Percentiles rank a stretch among this genome's conserved stretches.
Conservation (phyloP, 1,140 invertebrate species). For the Drosophila varians region DNA sequence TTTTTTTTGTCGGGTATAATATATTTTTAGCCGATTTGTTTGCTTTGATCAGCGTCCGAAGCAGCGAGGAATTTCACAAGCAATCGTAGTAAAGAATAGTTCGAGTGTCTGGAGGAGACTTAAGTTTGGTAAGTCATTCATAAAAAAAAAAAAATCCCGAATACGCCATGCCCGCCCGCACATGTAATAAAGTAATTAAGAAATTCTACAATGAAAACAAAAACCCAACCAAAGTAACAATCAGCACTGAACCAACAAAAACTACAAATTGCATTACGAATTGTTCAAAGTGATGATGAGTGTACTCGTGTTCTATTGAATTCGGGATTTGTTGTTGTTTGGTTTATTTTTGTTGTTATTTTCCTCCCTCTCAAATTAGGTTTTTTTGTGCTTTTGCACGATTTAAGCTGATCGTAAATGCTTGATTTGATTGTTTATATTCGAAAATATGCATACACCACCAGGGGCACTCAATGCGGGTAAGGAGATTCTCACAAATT, state of each 20-base stretch:
- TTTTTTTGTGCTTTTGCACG: slow-evolving; percentile 47
- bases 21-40: slow-evolving; percentile 42
- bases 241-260: slow-evolving; percentile 25
- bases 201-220: slow-evolving; percentile 38
- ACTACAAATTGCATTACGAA: slow-evolving; percentile 51
- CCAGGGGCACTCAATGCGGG: slow-evolving; percentile 48
- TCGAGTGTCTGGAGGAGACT: slow-evolving; percentile 19
- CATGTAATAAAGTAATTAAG: slow-evolving; percentile 65
- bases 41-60: slow-evolving; percentile 45
- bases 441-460: slow-evolving; percentile 63
- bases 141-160: slow-evolving; percentile 19
- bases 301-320: slow-evolving; percentile 38
- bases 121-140: slow-evolving; percentile 34
- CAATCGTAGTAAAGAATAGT: slow-evolving; percentile 44
- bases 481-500: slow-evolving; percentile 10
- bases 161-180: slow-evolving; percentile 27
- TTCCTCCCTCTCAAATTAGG: slow-evolving; percentile 9
- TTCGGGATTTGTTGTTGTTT: slow-evolving; percentile 43
- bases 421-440: slow-evolving; percentile 77
- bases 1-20: slow-evolving; percentile 23
- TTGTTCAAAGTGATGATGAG: slow-evolving; percentile 62
- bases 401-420: slow-evolving; percentile 71
- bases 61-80: slow-evolving; percentile 43
- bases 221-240: slow-evolving; percentile 15
- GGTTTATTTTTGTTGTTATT: slow-evolving; percentile 21